phyloP scores from a whole-genome alignment of 2,888 invertebrate species.

The Drepanosiphum platanoidis region DNA sequence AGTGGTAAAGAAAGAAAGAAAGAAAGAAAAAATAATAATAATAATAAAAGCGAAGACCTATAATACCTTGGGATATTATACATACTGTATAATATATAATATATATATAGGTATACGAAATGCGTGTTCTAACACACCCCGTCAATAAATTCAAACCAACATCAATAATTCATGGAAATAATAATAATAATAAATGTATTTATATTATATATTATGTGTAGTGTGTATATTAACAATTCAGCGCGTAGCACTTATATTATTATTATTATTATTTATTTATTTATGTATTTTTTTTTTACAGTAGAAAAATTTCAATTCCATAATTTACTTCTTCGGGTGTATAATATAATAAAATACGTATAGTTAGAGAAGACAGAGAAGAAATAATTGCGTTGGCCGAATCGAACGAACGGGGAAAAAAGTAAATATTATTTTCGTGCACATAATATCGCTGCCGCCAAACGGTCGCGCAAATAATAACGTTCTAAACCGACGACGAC shows the following conservation, averaged over 20 bases:
- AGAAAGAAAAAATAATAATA: neutral
- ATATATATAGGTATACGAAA: no score
- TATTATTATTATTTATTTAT: no score
- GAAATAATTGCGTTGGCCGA: slow-evolving; percentile 19
- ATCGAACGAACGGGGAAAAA: slow-evolving; percentile 21
- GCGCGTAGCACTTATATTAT: neutral
- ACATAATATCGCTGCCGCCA: no score
- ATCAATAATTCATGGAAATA: neutral
- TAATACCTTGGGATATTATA: neutral
- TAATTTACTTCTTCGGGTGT: neutral
- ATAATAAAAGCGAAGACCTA: neutral
- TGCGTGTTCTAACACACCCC: neutral
- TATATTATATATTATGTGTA: no score
- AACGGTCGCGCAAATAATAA: no score
- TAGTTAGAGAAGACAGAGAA: neutral
- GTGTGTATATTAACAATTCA: slow-evolving; percentile 9
- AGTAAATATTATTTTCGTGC: neutral
- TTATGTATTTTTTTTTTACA: neutral
- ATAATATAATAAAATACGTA: neutral
- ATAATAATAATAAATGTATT: no score
- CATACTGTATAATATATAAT: no score
- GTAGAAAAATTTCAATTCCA: neutral
- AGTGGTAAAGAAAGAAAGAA: neutral
- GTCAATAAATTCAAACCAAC: neutral
- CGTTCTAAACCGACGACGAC: neutral